Evolutionary conservation across 2,113 vertebrate genomes (phyloP).

Genomic region (Thalassoma bifasciatum): DNA sequence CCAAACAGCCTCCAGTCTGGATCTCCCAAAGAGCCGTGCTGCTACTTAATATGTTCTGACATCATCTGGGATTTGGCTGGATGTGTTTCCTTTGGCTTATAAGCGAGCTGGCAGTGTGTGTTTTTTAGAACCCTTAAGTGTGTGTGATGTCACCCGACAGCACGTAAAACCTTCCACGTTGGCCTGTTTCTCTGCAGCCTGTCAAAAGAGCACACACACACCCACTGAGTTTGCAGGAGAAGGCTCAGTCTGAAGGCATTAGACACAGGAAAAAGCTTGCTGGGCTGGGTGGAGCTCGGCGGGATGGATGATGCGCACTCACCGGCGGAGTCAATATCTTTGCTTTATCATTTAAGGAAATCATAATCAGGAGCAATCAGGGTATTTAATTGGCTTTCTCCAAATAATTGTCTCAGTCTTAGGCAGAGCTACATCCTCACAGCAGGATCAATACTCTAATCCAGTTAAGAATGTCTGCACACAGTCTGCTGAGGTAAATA

Average conservation of each 20-base stretch:
- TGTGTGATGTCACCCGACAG: constrained; percentile 58
- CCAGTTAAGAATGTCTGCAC: constrained; percentile 36
- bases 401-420: constrained; percentile 13
- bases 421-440: not conserved
- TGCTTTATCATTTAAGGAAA: not conserved
- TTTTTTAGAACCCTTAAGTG: constrained; percentile 50
- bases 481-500: too few relatives aligned
- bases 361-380: not conserved
- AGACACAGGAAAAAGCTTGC: constrained; percentile 4
- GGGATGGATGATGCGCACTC: not conserved
- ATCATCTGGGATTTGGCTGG: constrained; percentile 59
- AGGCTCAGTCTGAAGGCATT: constrained; percentile 9
- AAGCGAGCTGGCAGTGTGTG: constrained; percentile 41
- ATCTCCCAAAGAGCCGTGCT: constrained; percentile 44
- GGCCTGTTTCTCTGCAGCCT: constrained; percentile 16
- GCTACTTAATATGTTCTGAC: constrained; percentile 67
- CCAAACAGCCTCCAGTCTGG: constrained; percentile 46
- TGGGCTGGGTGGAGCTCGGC: not conserved
- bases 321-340: not conserved
- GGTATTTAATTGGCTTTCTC: constrained; percentile 8
- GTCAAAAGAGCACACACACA: constrained; percentile 18
- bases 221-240: not conserved
- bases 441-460: constrained; percentile 39
- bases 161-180: constrained; percentile 12
- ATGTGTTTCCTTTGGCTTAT: constrained; percentile 52